These are phyloP conservation scores for Campylorhamphus procurvoides DNA, from an alignment of 2,113 vertebrate genomes.

Conservation along the genomic window DNA sequence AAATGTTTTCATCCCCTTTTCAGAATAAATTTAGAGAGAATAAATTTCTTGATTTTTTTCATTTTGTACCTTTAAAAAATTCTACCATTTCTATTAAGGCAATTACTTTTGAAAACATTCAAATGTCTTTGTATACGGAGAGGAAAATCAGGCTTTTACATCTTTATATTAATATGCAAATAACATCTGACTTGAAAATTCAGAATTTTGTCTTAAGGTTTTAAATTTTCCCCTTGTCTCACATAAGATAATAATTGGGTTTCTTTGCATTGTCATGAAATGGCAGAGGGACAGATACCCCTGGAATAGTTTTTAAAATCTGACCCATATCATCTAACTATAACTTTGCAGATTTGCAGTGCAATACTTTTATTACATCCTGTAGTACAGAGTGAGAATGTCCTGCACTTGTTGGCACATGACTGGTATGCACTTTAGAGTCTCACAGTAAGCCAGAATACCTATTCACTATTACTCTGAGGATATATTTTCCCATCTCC, in stretches of 20 bases:
- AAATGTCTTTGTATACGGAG: neutral
- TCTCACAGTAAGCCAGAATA: neutral
- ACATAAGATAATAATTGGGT: neutral
- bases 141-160: neutral
- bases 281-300: neutral
- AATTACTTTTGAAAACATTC: neutral
- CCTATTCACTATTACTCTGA: neutral
- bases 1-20: neutral
- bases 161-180: neutral
- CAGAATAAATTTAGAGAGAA: neutral
- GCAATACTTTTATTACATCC: neutral
- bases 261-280: neutral
- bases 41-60: neutral
- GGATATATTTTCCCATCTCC: neutral
- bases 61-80: neutral
- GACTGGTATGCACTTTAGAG: neutral
- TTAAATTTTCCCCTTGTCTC: neutral
- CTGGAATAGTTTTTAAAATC: neutral
- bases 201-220: neutral
- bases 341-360: neutral
- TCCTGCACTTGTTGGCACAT: neutral
- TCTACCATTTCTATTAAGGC: neutral
- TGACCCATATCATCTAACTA: neutral
- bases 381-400: neutral
- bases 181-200: neutral